Evolutionary conservation across 1,140 invertebrate genomes (phyloP).

Genomic region (Cyclargus thomasi): DNA sequence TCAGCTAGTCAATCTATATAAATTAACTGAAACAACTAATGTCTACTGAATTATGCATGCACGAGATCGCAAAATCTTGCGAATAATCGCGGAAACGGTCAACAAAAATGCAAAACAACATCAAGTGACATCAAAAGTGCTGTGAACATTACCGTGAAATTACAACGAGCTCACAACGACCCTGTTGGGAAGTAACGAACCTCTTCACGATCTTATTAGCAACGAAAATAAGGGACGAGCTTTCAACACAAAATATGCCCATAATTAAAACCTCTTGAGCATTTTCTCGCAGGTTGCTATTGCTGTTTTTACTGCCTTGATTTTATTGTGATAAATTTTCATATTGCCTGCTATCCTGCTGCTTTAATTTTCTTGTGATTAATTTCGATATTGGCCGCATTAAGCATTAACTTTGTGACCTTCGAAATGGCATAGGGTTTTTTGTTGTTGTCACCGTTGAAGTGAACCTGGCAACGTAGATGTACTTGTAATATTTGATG

Average conservation of each 20-base stretch:
- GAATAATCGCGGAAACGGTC: not conserved
- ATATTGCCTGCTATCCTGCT: too few relatives aligned
- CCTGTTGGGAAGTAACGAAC: slow-evolving; percentile 9
- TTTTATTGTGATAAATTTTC: too few relatives aligned
- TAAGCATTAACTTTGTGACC: too few relatives aligned
- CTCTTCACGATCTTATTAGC: slow-evolving; percentile 8
- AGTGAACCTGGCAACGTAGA: too few relatives aligned
- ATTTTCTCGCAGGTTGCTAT: not conserved
- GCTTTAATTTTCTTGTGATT: too few relatives aligned
- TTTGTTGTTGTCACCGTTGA: too few relatives aligned
- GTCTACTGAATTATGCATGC: not conserved
- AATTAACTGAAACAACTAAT: too few relatives aligned
- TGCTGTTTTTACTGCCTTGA: too few relatives aligned
- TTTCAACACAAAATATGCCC: not conserved
- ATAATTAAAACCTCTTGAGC: not conserved
- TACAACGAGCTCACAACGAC: not conserved
- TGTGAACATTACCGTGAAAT: slow-evolving; percentile 11
- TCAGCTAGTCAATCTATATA: too few relatives aligned
- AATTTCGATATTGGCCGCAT: too few relatives aligned
- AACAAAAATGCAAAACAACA: not conserved
- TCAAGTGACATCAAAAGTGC: not conserved
- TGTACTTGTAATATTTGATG: too few relatives aligned
- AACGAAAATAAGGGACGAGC: not conserved
- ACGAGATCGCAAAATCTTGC: not conserved
- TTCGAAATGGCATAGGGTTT: too few relatives aligned